Conservation (phyloP, 2,797 vertebrate genomes). For the Pipistrellus nathusii region DNA sequence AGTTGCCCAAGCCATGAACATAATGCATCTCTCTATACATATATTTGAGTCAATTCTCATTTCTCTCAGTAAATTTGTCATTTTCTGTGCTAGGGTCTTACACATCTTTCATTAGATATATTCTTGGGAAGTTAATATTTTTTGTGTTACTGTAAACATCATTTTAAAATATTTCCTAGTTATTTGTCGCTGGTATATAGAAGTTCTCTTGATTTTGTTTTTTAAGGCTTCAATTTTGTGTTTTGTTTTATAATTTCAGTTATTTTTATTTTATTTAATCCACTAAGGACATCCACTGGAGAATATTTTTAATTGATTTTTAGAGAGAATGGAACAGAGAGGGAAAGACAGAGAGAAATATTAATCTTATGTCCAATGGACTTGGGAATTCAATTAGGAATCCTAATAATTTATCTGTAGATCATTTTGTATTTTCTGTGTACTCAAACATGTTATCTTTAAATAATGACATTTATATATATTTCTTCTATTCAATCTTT, state of each 20-base stretch:
- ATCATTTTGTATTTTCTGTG: neutral
- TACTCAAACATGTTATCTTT: neutral
- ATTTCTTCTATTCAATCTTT: neutral
- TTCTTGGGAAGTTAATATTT: constrained; percentile 11
- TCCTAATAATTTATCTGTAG: neutral
- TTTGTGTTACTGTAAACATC: neutral
- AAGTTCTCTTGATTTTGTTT: neutral
- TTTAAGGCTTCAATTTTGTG: neutral
- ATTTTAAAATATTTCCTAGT: neutral
- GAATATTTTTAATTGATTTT: too few species aligned
- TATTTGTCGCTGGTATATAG: neutral
- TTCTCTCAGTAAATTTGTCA: neutral
- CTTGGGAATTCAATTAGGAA: neutral
- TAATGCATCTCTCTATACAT: neutral
- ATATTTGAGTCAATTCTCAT: neutral
- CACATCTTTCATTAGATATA: neutral
- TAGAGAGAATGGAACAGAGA: too few species aligned
- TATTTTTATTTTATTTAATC: too few species aligned
- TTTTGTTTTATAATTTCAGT: neutral
- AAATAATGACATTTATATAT: neutral
- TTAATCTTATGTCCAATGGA: neutral
- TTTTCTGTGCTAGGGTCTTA: neutral
- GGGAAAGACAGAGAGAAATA: too few species aligned
- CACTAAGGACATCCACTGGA: too few species aligned
- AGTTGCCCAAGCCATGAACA: neutral